phyloP scores from a whole-genome alignment of 2,888 invertebrate species.

The Parthenolecanium corni region DNA sequence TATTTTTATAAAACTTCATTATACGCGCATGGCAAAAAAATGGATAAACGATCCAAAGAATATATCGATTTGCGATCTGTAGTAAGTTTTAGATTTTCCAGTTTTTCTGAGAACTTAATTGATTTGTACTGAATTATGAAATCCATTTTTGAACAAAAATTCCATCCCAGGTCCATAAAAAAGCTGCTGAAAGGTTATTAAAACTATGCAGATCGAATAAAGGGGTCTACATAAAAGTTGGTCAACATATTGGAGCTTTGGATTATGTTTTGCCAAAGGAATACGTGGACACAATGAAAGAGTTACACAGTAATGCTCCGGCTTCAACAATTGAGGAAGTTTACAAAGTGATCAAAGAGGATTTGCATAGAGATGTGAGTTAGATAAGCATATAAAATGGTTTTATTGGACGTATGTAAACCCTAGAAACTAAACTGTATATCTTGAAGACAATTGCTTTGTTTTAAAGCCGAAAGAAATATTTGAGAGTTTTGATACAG shows the following conservation, averaged over 20 bases:
- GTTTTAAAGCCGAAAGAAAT: conserved; percentile 58
- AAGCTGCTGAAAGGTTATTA: conserved; percentile 74
- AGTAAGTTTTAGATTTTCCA: conserved; percentile 37
- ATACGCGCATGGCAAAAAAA: conserved; percentile 46
- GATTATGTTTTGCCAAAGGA: conserved; percentile 89
- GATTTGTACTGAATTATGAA: too few relatives aligned
- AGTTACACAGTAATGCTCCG: conserved; percentile 87
- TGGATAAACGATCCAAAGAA: conserved; percentile 53
- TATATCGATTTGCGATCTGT: conserved; percentile 57
- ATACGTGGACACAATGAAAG: conserved; percentile 81
- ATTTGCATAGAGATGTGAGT: conserved; percentile 66
- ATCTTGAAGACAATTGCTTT: too few relatives aligned
- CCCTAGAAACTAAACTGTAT: too few relatives aligned
- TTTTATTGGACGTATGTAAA: too few relatives aligned
- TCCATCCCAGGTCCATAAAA: conserved; percentile 53
- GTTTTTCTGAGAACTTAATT: too few relatives aligned
- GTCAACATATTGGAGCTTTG: conserved; percentile 91
- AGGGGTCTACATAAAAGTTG: conserved; percentile 94
- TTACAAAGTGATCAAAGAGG: conserved; percentile 71
- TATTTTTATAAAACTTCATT: conserved; percentile 65
- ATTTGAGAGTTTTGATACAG: conserved; percentile 68
- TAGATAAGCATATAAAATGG: too few relatives aligned
- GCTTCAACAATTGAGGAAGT: conserved; percentile 72
- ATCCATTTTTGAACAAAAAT: background rate
- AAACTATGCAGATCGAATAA: conserved; percentile 81